These are phyloP conservation scores for Listronotus bonariensis DNA, from an alignment of 1,140 invertebrate species.

Conservation along the genomic window DNA sequence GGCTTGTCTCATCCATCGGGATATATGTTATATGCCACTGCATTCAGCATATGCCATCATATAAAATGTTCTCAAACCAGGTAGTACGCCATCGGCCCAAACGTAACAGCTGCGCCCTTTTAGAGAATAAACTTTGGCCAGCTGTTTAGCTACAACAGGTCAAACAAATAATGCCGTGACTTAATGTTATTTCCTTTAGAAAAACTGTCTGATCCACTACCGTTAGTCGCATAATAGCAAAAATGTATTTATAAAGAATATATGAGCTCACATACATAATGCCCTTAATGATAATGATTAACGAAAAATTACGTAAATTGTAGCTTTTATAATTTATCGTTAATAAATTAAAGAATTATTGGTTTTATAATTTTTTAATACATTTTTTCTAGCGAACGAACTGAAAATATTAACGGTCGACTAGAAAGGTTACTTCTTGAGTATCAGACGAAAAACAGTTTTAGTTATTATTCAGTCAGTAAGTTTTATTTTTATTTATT, in stretches of 20 bases:
- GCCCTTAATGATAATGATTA: constrained; percentile 44
- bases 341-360: no score
- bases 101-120: constrained; percentile 49
- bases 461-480: no score
- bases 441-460: no score
- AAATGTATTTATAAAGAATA: constrained; percentile 16
- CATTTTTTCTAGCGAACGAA: no score
- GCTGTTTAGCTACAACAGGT: constrained; percentile 46
- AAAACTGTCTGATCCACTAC: constrained; percentile 34
- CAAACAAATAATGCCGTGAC: constrained; percentile 37
- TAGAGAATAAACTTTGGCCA: constrained; percentile 53
- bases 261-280: constrained; percentile 39
- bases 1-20: constrained; percentile 27
- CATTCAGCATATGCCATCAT: constrained; percentile 42
- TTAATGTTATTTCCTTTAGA: constrained; percentile 25
- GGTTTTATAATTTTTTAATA: no score
- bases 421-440: no score
- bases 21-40: constrained; percentile 21
- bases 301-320: constrained; percentile 38
- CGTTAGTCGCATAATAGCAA: constrained; percentile 51
- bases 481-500: no score
- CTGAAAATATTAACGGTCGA: no score
- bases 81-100: constrained; percentile 47
- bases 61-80: constrained; percentile 47
- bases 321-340: no score